Percentiles rank a stretch among this genome's conserved stretches.
Conservation (phyloP, 2,113 vertebrate species). For the Anoura caudifer region DNA sequence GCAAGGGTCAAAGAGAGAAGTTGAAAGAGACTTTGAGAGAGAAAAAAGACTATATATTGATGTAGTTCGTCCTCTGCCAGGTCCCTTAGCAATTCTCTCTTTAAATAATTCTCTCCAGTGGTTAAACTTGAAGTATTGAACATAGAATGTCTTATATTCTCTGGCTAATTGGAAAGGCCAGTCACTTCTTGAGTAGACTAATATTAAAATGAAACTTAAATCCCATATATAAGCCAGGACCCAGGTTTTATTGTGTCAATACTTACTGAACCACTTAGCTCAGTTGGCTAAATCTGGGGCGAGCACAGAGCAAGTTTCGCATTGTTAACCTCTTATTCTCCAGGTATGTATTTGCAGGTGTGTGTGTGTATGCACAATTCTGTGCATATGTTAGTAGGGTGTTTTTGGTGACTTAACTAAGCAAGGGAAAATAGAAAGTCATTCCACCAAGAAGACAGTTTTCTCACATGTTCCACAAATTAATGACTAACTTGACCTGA, state of each 20-base stretch:
- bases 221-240: not conserved
- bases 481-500: slow-evolving; percentile 3
- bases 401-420: not conserved
- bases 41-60: not conserved
- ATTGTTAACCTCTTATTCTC: slow-evolving; percentile 8
- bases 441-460: not conserved
- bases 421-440: not conserved
- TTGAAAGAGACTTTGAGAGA: not conserved
- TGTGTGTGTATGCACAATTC: not conserved
- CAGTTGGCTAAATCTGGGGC: slow-evolving; percentile 31
- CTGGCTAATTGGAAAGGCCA: slow-evolving; percentile 47
- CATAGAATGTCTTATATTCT: slow-evolving; percentile 17
- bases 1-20: not conserved
- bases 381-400: not conserved
- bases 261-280: slow-evolving; percentile 37
- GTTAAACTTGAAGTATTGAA: slow-evolving; percentile 34
- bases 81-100: not conserved
- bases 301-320: not conserved
- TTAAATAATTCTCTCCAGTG: slow-evolving; percentile 40
- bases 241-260: slow-evolving; percentile 14
- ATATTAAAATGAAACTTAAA: slow-evolving; percentile 51
- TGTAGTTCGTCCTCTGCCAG: not conserved
- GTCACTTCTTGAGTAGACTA: slow-evolving; percentile 28
- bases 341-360: not conserved
- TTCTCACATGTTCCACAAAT: not conserved